phyloP scores from a whole-genome alignment of 2,797 vertebrate species.

The Cuculus canorus region DNA sequence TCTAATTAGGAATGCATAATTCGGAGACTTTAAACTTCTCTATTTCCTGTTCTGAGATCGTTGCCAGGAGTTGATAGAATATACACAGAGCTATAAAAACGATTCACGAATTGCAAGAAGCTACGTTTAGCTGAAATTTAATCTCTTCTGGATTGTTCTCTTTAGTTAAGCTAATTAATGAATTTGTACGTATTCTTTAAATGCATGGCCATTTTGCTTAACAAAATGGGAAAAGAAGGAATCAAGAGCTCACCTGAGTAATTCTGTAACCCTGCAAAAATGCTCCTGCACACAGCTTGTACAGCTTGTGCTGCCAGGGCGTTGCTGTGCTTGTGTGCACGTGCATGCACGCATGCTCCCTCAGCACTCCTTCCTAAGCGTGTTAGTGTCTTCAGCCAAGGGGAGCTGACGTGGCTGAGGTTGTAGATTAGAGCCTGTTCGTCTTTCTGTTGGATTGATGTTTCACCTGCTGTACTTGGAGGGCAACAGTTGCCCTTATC shows the following conservation, averaged over 20 bases:
- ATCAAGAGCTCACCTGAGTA: background rate
- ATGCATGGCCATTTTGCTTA: background rate
- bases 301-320: background rate
- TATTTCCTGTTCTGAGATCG: slow-evolving; percentile 6
- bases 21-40: slow-evolving; percentile 38
- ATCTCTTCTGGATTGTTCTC: background rate
- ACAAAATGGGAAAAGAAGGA: background rate
- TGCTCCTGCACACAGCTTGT: background rate
- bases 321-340: background rate
- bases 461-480: background rate
- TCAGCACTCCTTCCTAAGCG: rapidly evolving
- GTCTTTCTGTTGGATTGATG: background rate
- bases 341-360: background rate
- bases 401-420: background rate
- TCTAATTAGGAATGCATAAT: slow-evolving; percentile 28
- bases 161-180: background rate
- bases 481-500: slow-evolving; percentile 30
- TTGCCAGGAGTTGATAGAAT: slow-evolving; percentile 3
- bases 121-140: background rate
- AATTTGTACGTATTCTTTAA: background rate
- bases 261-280: background rate
- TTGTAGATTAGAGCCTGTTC: background rate
- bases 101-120: background rate
- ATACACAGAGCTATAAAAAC: background rate
- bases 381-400: background rate